Evolutionary conservation across 2,888 invertebrate species (phyloP), one percentile per base, ranked within the genome.

Genomic region (Habrosyne pyritoides): DNA sequence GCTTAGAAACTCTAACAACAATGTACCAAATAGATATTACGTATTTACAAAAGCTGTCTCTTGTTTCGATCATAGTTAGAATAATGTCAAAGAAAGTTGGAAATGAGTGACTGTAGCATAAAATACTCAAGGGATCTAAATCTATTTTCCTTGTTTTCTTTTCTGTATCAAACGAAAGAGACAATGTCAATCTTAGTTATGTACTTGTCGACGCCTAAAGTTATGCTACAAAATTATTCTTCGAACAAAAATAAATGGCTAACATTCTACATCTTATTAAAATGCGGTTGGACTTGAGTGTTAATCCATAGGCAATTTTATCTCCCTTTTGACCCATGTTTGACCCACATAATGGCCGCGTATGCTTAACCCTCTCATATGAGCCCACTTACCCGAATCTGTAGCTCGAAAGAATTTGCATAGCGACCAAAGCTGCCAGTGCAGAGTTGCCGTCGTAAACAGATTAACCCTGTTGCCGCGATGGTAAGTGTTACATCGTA

Each of bases 361-460:
- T 42, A 14, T n/a, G 18, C 8, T 18, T 42, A 42, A 42, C 18
- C 42, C 42, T 42, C 42, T 42, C 18, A 42, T 8, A 42, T 42
- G 18, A 18, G 8, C 42, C 42, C 42, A 42, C 14, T 18, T 18
- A 42, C n/a, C 42, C 42, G 14, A 42, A 42, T 42, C 42, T 42
- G 42, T 18, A 42, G 42, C 42, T 42, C 42, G 42, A 42, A 42
- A 18, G 42, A 18, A 42, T 42, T 42, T 42, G 42, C 42, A 18
- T 42, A 42, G 42, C 42, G 12, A 18, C 42, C 36, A 18, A 14
- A 18, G 36, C 36, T 8, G 33, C 36, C 8, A 42, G 42, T 42
- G 42, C 42, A 18, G 18, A 42, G n/a, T 42, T 42, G 14, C 18
- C 18, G 42, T 42, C 18, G 18, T 42, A 42, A 42, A 42, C 18